Conservation (phyloP, 1,140 invertebrate genomes). For the Dinoponera quadriceps region DNA sequence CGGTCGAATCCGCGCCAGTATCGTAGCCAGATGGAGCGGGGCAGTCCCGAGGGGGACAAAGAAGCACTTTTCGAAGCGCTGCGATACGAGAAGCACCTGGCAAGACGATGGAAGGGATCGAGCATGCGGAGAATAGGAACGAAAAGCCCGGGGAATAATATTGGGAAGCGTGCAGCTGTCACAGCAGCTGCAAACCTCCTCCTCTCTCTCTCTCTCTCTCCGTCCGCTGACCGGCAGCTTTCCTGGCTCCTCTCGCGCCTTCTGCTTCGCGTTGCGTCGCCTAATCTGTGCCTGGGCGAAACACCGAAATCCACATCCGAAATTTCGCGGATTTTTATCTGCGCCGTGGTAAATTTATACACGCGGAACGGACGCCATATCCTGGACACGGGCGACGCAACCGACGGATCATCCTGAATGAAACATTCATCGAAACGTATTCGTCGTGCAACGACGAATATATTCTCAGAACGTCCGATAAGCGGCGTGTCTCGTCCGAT, state of each 20-base stretch:
- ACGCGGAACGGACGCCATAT: not conserved
- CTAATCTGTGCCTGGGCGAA: constrained; percentile 19
- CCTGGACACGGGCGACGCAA: not conserved
- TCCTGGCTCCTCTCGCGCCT: constrained; percentile 58
- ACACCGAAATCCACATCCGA: constrained; percentile 35
- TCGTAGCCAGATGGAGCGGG: constrained; percentile 1
- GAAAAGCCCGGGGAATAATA: constrained; percentile 75
- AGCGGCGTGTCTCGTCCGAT: not conserved
- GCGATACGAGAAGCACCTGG: constrained; percentile 75
- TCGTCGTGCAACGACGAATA: no score
- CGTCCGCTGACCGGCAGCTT: constrained; percentile 52
- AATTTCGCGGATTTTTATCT: constrained; percentile 41
- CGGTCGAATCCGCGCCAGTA: not conserved
- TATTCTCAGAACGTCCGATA: no score
- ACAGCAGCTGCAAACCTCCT: constrained; percentile 80
- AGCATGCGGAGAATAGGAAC: constrained; percentile 74
- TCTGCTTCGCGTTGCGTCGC: constrained; percentile 31
- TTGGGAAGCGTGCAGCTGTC: constrained; percentile 81
- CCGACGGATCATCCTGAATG: no score
- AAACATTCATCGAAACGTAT: no score
- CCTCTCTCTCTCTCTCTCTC: constrained; percentile 60
- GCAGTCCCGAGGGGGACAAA: constrained; percentile 68
- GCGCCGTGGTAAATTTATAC: not conserved
- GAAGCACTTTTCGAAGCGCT: constrained; percentile 71
- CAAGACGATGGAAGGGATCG: constrained; percentile 69